Evolutionary conservation across 1,140 invertebrate genomes (phyloP).

Genomic region (Rhyzopertha dominica): DNA sequence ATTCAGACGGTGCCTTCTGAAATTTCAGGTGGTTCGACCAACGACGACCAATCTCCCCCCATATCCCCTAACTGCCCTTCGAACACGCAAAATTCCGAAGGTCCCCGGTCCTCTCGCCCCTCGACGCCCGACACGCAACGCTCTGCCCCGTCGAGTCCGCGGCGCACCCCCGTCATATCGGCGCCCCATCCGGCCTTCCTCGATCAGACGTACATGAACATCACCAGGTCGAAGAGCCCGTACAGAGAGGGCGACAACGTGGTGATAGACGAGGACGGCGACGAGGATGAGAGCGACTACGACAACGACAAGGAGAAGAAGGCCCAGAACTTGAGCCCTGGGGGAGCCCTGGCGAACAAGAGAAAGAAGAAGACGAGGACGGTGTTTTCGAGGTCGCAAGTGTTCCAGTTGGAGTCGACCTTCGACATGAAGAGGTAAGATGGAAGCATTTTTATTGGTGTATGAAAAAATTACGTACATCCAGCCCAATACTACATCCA

Average conservation of each 20-base stretch:
- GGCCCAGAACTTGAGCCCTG: constrained; percentile 50
- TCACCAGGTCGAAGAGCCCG: constrained; percentile 43
- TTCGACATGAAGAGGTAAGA: constrained; percentile 93
- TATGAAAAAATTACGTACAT: too few species aligned
- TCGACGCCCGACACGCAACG: constrained; percentile 45
- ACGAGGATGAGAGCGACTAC: constrained; percentile 62
- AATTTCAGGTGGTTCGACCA: constrained; percentile 64
- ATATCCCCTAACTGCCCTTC: constrained; percentile 53
- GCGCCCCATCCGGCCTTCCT: constrained; percentile 46
- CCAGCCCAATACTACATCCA: too few species aligned
- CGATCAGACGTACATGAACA: constrained; percentile 47
- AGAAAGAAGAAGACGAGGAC: constrained; percentile 98
- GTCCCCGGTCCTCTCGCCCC: constrained; percentile 46
- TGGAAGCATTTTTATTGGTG: too few species aligned
- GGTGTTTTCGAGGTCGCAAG: constrained; percentile 91
- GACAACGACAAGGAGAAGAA: constrained; percentile 57
- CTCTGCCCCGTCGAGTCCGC: constrained; percentile 38
- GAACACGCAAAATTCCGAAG: constrained; percentile 45
- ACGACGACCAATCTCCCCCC: constrained; percentile 57
- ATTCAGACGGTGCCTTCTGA: too few species aligned
- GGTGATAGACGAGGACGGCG: constrained; percentile 61
- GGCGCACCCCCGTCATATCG: constrained; percentile 32
- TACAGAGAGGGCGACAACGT: constrained; percentile 45
- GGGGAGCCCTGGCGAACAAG: constrained; percentile 57
- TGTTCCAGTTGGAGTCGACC: constrained; percentile 95